Evolutionary conservation across 2,888 invertebrate genomes (phyloP).

Genomic region (Sminthurinus aureus): DNA sequence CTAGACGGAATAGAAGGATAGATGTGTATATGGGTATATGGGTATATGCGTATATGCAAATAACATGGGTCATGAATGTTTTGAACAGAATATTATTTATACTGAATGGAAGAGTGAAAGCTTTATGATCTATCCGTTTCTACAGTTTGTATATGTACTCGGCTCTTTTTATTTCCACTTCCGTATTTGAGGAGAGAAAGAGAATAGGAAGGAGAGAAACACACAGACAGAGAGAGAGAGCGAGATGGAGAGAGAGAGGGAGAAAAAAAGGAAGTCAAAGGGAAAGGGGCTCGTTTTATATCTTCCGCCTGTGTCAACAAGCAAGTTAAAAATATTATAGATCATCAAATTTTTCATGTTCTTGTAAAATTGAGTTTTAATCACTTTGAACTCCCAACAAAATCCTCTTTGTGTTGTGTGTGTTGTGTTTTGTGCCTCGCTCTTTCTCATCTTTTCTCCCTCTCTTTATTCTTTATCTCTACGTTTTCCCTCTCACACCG

Average conservation of each 20-base stretch:
- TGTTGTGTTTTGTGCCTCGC: background rate
- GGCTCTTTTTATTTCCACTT: slow-evolving; percentile 21
- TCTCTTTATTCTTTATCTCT: too few relatives aligned
- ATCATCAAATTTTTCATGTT: slow-evolving; percentile 32
- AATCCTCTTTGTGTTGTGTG: background rate
- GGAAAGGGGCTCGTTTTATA: slow-evolving; percentile 27
- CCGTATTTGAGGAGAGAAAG: slow-evolving; percentile 16
- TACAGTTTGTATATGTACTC: background rate
- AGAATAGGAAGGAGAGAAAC: background rate
- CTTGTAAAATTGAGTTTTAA: slow-evolving; percentile 28
- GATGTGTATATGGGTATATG: too few relatives aligned
- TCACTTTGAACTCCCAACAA: background rate
- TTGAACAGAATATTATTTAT: slow-evolving; percentile 17
- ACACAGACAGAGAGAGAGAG: background rate
- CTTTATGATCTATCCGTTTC: slow-evolving; percentile 20
- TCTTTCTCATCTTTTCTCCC: background rate
- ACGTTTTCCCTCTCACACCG: too few relatives aligned
- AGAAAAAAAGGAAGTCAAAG: background rate
- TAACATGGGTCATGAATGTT: slow-evolving; percentile 2
- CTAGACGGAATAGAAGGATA: too few relatives aligned
- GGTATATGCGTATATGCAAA: too few relatives aligned
- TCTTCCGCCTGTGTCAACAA: slow-evolving; percentile 35
- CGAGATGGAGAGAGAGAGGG: background rate
- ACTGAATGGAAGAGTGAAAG: slow-evolving; percentile 27
- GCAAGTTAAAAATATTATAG: slow-evolving; percentile 30